Base-by-base conservation (phyloP, 2,888 invertebrate species). In the Hirtodrosophila cameraria region DNA sequence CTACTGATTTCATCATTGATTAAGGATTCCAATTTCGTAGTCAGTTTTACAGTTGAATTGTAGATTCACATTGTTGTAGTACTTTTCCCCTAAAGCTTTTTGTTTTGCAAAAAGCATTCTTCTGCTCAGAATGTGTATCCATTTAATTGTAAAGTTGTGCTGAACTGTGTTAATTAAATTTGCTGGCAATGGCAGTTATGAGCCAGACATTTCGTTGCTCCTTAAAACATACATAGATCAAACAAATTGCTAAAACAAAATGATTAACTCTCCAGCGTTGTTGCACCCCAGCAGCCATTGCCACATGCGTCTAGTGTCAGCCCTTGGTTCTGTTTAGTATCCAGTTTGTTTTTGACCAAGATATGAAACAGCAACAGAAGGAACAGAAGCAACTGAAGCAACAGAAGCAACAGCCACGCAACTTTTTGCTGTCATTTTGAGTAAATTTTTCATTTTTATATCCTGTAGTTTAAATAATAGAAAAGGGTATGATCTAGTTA, bases 341-440 rank as follows among this genome's bases (percentile, higher is more conserved):
- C 25, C 45, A 60, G 42, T 59, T 39, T 52, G n/a, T n/a, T 36
- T 13, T 41, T 55, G 27, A 28, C 20, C 16, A 30, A 63, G 81
- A 70, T 63, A 77, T 63, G 55, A 53, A 77, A 39, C 42, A 61
- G 60, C 23, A 39, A 6, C 25, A 30, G 39, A 23, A n/a, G n/a
- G n/a, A n/a, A n/a, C n/a, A 25, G 43, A 16, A 57, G 45, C 36
- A 18, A 18, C 9, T 13, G 52, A 36, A 53, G 49, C 48, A n/a
- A n/a, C n/a, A 23, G 8, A 23, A 65, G 30, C 50, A 49, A 23
- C 48, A 52, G 52, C 52, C 50, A 64, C 72, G 77, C 72, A 77
- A 81, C 75, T 80, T 84, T 84, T 69, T 78, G 69, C 84, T 75
- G 82, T 72, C 75, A 84, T 72, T 81, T 81, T 33, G 60, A 66